Evolutionary conservation across 1,140 invertebrate species (phyloP), one percentile per base, ranked within the genome.

Genomic region (Neodiprion fabricii): DNA sequence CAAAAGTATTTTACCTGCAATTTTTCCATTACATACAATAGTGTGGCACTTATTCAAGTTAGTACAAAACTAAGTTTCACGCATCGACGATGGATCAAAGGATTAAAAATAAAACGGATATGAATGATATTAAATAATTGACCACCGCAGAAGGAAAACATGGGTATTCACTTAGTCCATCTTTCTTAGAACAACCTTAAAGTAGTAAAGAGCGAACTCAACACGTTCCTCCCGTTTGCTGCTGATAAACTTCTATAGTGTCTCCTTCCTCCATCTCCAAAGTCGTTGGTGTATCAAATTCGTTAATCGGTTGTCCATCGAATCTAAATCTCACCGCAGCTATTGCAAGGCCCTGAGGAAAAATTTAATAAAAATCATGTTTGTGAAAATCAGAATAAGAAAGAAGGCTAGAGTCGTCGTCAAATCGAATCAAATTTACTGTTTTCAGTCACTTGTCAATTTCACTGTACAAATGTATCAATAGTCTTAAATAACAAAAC

Each of bases 221-320:
- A 80, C 76, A 82, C 75, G 79, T 78, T 74, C 96, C 96, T 74
- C 96, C 96, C 67, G 96, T 96, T 87, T 98, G 96, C 89, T 97
- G 96, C 88, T 97, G 96, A 86, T 97, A 98, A 72, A 98, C 96
- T 90, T 98, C 96, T 90, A 98, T 98, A 81, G 96, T 96, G 83
- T 98, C 96, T 7, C 96, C 96, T 88, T 98, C 96, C 86, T 98
- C 96, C 96, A 98, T 98, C 83, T 97, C 96, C 79, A 98, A 88
- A 67, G 93, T 93, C 70, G 93, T 93, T 50, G 96, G 96, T 75
- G 96, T 98, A 82, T 98, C 96, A 85, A 94, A 93, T 89, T 98
- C 96, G 86, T 95, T 96, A 79, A 98, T 97, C n/a, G 96, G 95
- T 83, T 96, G 95, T 1, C 96, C 97, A 88, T 98, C 97, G 89